Conservation (phyloP, 53 echinoderm and acorn worm species). For the Arbacia lixula region DNA sequence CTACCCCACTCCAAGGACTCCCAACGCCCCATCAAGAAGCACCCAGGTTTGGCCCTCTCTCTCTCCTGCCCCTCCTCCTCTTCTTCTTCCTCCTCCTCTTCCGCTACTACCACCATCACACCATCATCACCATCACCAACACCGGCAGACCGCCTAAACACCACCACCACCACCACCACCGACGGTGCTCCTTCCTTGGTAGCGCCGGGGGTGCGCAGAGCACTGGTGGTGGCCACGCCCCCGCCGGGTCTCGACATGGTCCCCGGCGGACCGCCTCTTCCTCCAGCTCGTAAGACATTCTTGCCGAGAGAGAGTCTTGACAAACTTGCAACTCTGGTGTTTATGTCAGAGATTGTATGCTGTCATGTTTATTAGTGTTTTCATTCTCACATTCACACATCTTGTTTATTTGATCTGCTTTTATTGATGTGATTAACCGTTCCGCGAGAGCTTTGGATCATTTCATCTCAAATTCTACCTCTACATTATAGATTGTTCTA, state of each 20-base stretch:
- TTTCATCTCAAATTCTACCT: constrained; percentile 6
- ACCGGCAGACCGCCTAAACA: too few relatives aligned
- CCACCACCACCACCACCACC: too few relatives aligned
- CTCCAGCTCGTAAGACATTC: constrained; percentile 51
- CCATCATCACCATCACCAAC: too few relatives aligned
- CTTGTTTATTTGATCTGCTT: background rate
- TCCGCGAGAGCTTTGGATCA: constrained; percentile 17
- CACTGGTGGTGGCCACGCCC: too few relatives aligned
- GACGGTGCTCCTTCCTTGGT: too few relatives aligned
- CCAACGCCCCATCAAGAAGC: constrained; percentile 90
- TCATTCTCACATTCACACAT: background rate
- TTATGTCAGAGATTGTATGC: background rate
- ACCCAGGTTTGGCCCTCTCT: constrained; percentile 81
- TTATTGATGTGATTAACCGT: background rate
- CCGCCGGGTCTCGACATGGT: background rate
- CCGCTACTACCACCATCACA: background rate
- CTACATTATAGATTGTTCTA: too few relatives aligned
- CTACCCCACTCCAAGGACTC: constrained; percentile 90
- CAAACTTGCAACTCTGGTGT: too few relatives aligned
- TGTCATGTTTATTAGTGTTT: background rate
- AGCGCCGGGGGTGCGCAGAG: too few relatives aligned
- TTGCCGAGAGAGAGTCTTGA: too few relatives aligned
- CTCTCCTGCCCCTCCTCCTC: background rate
- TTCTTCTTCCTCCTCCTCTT: background rate
- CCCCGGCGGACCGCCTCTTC: constrained; percentile 32